phyloP scores from a whole-genome alignment of 2,113 vertebrate genomes.

The Scomber colias region DNA sequence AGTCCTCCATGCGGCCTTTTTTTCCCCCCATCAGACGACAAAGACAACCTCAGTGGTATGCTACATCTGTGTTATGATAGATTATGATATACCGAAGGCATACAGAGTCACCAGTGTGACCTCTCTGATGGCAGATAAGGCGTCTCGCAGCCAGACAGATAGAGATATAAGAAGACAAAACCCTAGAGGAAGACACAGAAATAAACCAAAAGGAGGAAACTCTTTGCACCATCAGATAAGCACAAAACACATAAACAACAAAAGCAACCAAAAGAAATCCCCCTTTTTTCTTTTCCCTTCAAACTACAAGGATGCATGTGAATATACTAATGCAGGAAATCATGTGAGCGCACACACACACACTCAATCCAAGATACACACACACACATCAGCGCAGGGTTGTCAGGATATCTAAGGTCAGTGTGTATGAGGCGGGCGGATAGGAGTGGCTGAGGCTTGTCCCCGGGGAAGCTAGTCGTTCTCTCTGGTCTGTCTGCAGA shows the following conservation, averaged over 20 bases:
- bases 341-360: constrained; percentile 43
- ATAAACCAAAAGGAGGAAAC: constrained; percentile 21
- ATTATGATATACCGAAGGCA: constrained; percentile 4
- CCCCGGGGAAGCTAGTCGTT: constrained; percentile 42
- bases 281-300: not conserved
- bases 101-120: constrained; percentile 33
- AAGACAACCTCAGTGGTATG: constrained; percentile 19
- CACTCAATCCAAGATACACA: not conserved
- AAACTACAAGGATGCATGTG: constrained; percentile 34
- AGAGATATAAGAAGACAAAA: constrained; percentile 28
- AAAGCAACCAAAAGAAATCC: constrained; percentile 11
- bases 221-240: constrained; percentile 51
- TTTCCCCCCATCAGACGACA: not conserved
- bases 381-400: not conserved
- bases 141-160: constrained; percentile 5
- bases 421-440: constrained; percentile 32
- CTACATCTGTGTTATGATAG: not conserved
- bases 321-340: constrained; percentile 22
- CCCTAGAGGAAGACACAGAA: constrained; percentile 47
- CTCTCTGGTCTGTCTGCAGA: constrained; percentile 64
- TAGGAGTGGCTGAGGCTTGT: constrained; percentile 49
- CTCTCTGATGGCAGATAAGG: constrained; percentile 61
- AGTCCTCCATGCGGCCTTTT: not conserved
- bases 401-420: constrained; percentile 21
- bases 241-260: constrained; percentile 37